These are phyloP conservation scores for Leistus spinibarbis DNA, from an alignment of 2,888 invertebrate genomes.

Conservation along the genomic window DNA sequence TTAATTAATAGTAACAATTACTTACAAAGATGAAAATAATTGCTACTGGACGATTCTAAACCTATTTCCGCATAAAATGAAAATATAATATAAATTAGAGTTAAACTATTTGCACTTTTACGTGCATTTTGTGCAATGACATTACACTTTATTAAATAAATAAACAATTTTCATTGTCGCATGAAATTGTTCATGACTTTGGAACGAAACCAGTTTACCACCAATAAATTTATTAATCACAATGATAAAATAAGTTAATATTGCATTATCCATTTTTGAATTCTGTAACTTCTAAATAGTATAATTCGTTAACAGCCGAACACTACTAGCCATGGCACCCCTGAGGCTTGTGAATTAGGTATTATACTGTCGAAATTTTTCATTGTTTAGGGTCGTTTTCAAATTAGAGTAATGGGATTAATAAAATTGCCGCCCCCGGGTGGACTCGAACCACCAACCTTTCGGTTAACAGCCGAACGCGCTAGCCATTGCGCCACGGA, in stretches of 20 bases:
- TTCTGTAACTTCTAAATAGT: too few relatives aligned
- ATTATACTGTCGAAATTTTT: neutral
- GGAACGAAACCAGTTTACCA: neutral
- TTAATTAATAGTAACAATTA: too few relatives aligned
- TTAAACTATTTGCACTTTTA: neutral
- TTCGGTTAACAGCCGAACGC: constrained; percentile 96
- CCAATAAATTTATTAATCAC: neutral
- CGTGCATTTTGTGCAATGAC: neutral
- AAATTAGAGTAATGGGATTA: neutral
- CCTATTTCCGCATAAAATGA: too few relatives aligned
- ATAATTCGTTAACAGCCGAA: neutral
- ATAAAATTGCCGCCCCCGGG: neutral
- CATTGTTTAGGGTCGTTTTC: too few relatives aligned
- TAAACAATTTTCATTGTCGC: neutral
- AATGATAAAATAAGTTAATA: neutral
- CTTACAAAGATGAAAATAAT: too few relatives aligned
- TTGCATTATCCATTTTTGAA: too few relatives aligned
- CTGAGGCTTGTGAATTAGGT: neutral
- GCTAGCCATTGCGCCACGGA: constrained; percentile 66
- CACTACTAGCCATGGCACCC: neutral
- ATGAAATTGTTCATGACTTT: neutral
- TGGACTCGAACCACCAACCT: constrained; percentile 81
- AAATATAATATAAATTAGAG: neutral
- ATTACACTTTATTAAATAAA: neutral
- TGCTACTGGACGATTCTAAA: too few relatives aligned